Percentiles rank a stretch among this genome's conserved stretches.
Evolutionary conservation across 2,797 vertebrate species (phyloP).

Genomic region (Okamejei kenojei): DNA sequence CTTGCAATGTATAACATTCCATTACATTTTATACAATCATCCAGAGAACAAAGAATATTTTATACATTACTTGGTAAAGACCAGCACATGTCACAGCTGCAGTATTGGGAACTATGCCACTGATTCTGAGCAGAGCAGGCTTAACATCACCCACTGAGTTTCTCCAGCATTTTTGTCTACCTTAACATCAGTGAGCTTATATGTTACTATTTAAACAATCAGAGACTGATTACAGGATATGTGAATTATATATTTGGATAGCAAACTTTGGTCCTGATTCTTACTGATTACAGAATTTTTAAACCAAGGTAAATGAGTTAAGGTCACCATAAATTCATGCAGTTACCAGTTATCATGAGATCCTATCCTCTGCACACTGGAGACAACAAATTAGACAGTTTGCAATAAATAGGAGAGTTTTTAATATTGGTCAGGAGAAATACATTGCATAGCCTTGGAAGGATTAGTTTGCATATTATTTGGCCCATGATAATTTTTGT

Average conservation of each 20-base stretch:
- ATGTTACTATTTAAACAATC: neutral
- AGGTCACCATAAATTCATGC: neutral
- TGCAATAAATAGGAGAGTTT: no score
- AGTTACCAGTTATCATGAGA: neutral
- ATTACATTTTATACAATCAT: neutral
- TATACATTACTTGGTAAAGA: neutral
- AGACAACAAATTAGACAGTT: no score
- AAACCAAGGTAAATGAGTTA: neutral
- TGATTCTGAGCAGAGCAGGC: neutral
- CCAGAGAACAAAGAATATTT: conserved; percentile 7
- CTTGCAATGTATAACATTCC: conserved; percentile 7
- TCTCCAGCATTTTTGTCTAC: no score
- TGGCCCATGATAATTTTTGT: neutral
- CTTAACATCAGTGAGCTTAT: conserved; percentile 7
- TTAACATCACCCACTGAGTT: neutral
- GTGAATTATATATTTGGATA: neutral
- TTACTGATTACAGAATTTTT: neutral
- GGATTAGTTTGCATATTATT: neutral
- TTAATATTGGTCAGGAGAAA: neutral
- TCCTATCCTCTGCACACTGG: neutral
- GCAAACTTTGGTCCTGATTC: neutral
- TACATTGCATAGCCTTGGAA: neutral
- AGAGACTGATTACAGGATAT: neutral
- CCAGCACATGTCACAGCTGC: neutral
- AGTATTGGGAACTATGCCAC: neutral